phyloP scores from a whole-genome alignment of 1,140 invertebrate genomes.

The Vanessa atalanta region DNA sequence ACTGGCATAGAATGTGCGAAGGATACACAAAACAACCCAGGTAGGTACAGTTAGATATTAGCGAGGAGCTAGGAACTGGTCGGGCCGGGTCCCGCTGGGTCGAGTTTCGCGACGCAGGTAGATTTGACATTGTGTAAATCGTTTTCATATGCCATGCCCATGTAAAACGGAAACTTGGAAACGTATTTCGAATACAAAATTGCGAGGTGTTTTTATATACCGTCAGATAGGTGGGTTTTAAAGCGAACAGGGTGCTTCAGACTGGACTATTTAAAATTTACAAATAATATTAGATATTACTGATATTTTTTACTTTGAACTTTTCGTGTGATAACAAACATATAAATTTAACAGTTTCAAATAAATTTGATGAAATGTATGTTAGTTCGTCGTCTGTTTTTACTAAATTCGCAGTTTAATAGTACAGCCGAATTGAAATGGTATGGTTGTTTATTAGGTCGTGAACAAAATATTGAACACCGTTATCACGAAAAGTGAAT shows the following conservation, averaged over 20 bases:
- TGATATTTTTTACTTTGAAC: too few species aligned
- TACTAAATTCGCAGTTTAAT: too few species aligned
- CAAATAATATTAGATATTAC: too few species aligned
- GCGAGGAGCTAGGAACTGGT: constrained; percentile 54
- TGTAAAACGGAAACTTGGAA: constrained; percentile 65
- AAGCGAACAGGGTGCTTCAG: background rate
- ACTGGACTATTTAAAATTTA: background rate
- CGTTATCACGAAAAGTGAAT: constrained; percentile 1
- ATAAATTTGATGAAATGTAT: too few species aligned
- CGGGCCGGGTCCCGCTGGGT: constrained; percentile 48
- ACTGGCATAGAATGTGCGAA: constrained; percentile 21
- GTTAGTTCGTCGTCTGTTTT: too few species aligned
- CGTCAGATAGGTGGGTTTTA: background rate
- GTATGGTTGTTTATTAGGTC: too few species aligned
- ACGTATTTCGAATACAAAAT: constrained; percentile 62
- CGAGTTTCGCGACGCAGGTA: constrained; percentile 63
- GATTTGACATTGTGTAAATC: constrained; percentile 68
- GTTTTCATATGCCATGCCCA: constrained; percentile 61
- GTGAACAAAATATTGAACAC: too few species aligned
- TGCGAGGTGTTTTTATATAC: background rate
- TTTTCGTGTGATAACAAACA: too few species aligned
- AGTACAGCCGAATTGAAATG: too few species aligned
- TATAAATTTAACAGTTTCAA: too few species aligned
- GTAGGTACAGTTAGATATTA: constrained; percentile 38
- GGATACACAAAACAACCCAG: background rate